Percentiles rank a stretch among this genome's conserved stretches.
Conservation (phyloP, 2,888 invertebrate genomes). For the Saturnia pavonia region DNA sequence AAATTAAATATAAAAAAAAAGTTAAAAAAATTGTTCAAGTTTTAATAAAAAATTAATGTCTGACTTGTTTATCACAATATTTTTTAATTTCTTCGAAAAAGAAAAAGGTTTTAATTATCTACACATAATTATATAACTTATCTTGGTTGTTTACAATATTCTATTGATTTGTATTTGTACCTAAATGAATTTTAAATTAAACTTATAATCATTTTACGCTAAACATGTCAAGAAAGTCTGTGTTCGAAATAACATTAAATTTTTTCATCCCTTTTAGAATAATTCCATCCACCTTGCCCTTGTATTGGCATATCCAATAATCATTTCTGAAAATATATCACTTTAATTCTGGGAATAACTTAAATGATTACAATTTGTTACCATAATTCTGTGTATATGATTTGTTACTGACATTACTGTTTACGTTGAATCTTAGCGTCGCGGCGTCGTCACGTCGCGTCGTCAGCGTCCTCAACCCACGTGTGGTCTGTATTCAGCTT, state of each 20-base stretch:
- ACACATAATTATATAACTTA: background rate
- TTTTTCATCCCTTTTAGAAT: background rate
- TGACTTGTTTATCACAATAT: background rate
- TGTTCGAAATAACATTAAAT: background rate
- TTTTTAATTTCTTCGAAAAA: background rate
- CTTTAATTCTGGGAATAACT: background rate
- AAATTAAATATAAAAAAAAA: background rate
- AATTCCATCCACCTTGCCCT: background rate
- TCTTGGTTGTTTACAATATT: background rate
- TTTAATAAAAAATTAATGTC: background rate
- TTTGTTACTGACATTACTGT: background rate
- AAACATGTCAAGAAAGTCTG: background rate
- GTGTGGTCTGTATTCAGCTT: conserved; percentile 1
- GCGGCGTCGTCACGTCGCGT: background rate
- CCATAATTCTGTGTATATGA: background rate
- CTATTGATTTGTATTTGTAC: background rate
- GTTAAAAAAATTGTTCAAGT: background rate
- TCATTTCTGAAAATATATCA: background rate
- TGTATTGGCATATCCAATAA: background rate
- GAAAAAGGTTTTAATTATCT: background rate
- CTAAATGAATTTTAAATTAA: no score
- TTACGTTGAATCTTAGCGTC: background rate
- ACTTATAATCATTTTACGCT: background rate
- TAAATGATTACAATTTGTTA: background rate
- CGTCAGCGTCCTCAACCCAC: background rate